Base-by-base conservation (phyloP, 2,888 invertebrate genomes). In the Diarsia dahlii region DNA sequence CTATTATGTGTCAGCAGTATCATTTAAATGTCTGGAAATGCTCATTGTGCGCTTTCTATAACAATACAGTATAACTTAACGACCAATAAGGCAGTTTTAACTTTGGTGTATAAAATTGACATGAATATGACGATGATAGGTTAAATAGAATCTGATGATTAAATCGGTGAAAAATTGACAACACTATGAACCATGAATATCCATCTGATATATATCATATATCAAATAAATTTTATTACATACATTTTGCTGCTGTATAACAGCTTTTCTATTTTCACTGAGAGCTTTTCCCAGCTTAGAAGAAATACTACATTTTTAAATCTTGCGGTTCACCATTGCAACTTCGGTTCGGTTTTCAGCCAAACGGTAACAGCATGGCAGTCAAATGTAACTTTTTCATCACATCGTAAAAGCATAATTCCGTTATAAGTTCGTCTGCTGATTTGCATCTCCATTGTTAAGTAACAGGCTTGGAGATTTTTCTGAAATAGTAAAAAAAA, bases 401-500 rank as follows among this genome's bases (percentile, higher is more conserved):
- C 48, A 65, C 63, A 34, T 66, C 20, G n/a, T 76, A 28, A 58
- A 72, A 34, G 9, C 70, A 34, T 71, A 70, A 76, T 70, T 67
- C 60, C 50, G 87, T 90, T 92, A 92, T 91, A 91, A 90, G 45
- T 87, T 68, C 71, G 90, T 87, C 81, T 90, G 90, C 62, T 87
- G 82, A 78, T 87, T 86, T 71, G 76, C 78, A 71, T 86, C 86
- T 78, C 90, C 90, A 76, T 93, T 93, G 39, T 73, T 85, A 72
- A 89, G 89, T 78, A 92, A 87, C 56, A 86, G 88, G 52, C 82
- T 88, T 39, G 91, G 84, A n/a, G 82, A 80, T 82, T 90, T 92
- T 78, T 92, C 94, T 94, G 94, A 71, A 94, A 93, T 68, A 93
- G 92, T 63, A 39, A 13, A 65, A 80, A 67, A 39, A 73, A 34